Base-by-base conservation (phyloP, 1,140 invertebrate genomes). In the Lepidurus apus region DNA sequence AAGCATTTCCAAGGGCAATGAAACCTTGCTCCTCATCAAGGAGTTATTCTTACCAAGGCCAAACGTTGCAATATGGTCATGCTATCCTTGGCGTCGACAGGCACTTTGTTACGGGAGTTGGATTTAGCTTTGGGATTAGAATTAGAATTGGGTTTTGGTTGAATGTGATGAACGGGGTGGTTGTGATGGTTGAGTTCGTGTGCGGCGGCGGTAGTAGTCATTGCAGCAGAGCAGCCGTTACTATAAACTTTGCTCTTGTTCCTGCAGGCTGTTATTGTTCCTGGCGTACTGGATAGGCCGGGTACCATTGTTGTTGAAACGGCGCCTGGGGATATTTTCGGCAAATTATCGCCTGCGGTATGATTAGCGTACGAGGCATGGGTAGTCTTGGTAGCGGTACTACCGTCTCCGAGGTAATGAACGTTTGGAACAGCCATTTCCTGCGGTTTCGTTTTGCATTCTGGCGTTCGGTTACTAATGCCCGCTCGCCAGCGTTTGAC, bases 21-120 rank as follows among this genome's bases (percentile, higher is more conserved):
- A 34, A 34, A 34, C 34, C 34, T 34, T 34, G 34, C 34, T 34
- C 34, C 34, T 34, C 34, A 34, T 34, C 34, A 34, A 34, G 3
- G 34, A 34, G 1, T 11, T 21, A 65, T 65, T 74, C 65, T 79
- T 79, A 79, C 78, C 26, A 79, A 79, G 43, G 78, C 78, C 42
- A 79, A 74, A 17, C 75, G 73, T 75, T 79, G 78, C 73, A 79
- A 45, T n/a, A 79, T 74, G 43, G 78, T 79, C 78, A 79, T 79
- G 74, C 53, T 65, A 65, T 65, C 53, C 53, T 65, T 65, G 53
- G 53, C 53, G 53, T 65, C 53, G 13, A 65, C 53, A 65, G 53
- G 53, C 53, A 65, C 53, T 65, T 65, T 65, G 53, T 65, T 65
- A 65, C 53, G 53, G 13, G 53, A 65, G 8, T 21, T 65, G 21